Conservation (phyloP, 2,797 vertebrate genomes). For the Bradypodion pumilum region DNA sequence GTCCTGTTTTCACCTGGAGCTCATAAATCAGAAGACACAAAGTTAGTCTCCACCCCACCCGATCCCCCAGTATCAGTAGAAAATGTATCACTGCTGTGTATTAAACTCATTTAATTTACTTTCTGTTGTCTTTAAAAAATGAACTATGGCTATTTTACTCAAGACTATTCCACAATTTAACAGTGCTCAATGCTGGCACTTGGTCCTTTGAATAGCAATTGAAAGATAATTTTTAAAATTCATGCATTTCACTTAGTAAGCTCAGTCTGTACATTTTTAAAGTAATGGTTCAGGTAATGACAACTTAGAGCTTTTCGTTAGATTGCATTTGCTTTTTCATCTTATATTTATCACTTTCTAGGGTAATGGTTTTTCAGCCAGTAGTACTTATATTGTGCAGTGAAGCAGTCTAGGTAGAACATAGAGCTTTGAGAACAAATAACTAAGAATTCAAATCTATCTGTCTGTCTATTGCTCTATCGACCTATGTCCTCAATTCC, state of each 20-base stretch:
- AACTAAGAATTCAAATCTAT: no score
- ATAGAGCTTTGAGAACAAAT: no score
- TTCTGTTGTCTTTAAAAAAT: neutral
- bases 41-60: no score
- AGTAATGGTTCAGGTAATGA: neutral
- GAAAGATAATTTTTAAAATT: neutral
- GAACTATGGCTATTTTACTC: neutral
- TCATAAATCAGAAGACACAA: neutral
- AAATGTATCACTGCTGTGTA: neutral
- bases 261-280: neutral
- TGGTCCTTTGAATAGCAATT: neutral
- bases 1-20: neutral
- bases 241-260: neutral
- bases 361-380: no score
- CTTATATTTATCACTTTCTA: no score
- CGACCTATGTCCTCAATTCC: no score
- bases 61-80: neutral
- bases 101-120: conserved; percentile 5
- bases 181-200: conserved; percentile 18
- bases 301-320: conserved; percentile 31
- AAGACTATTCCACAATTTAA: neutral
- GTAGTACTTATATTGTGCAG: no score
- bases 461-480: no score
- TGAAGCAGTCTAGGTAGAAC: no score
- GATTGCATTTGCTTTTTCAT: neutral